Base-by-base conservation (phyloP, 1,140 invertebrate genomes). In the Drosophila lowei region DNA sequence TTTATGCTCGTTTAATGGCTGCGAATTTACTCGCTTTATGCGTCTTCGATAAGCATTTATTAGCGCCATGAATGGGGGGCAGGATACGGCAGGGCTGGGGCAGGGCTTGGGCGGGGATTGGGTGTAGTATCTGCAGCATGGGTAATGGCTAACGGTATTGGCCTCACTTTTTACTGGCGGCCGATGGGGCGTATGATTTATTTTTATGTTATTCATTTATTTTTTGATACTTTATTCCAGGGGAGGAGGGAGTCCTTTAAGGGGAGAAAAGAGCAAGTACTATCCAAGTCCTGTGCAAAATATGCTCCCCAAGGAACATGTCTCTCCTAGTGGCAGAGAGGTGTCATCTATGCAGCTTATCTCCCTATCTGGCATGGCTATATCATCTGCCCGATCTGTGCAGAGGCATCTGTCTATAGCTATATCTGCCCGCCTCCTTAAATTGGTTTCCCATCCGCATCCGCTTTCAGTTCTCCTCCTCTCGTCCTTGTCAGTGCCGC, bases 1-100 rank as follows among this genome's bases (percentile, higher is more conserved):
- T 85, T 85, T 85, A 85, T 85, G 81, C 81, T 74, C 81, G 81
- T 85, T 85, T 85, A 85, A 85, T 85, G 81, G 81, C 77, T 85
- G 83, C 81, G 81, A 85, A 85, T 85, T 85, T 85, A 85, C 83
- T 85, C 81, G 81, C 81, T 85, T 86, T 85, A 85, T 85, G 81
- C 81, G 77, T 85, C 81, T 85, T 85, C 81, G 81, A 85, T 85
- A 85, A 85, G 81, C 81, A 85, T 85, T 85, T 85, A 85, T 85
- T 85, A 85, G 81, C 81, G 78, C 81, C 77, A 81, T 77, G 73
- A 67, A 66, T 67, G 15, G 48, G 46, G 60, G 46, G 38, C 21
- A 8, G 28, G 16, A 18, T 18, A n/a, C 1, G 46, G 23, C 23
- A 5, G 4, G 23, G 23, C n/a, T 2, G 13, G 7, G 3, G 15